Evolutionary conservation across 2,888 invertebrate species (phyloP).

Genomic region (Brachynemurus nebulosus): DNA sequence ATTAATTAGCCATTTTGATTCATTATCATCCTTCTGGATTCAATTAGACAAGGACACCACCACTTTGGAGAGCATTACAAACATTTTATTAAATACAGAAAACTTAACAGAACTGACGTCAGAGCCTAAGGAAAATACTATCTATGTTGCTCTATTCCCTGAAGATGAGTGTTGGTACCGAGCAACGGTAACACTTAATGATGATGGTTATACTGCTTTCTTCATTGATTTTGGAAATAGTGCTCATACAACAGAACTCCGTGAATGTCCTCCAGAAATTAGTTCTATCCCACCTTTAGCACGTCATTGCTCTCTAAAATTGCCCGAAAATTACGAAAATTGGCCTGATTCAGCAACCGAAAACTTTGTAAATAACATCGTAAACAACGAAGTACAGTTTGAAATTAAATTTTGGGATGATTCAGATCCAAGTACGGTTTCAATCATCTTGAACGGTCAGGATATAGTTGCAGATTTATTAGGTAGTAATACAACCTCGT

Average conservation of each 20-base stretch:
- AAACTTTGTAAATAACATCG: too few relatives aligned
- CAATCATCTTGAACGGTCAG: too few relatives aligned
- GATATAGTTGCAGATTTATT: too few relatives aligned
- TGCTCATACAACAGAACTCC: conserved; percentile 40
- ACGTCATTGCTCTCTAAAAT: conserved; percentile 44
- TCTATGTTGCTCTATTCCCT: conserved; percentile 50
- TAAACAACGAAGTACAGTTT: too few relatives aligned
- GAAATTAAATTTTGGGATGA: too few relatives aligned
- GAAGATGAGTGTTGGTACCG: conserved; percentile 54
- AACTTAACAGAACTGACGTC: conserved; percentile 37
- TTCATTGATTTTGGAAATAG: conserved; percentile 59
- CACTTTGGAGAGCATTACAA: conserved; percentile 43
- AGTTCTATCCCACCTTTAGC: conserved; percentile 43
- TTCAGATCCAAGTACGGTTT: too few relatives aligned
- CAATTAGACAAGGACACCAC: conserved; percentile 30
- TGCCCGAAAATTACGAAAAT: too few relatives aligned
- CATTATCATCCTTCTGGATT: conserved; percentile 25
- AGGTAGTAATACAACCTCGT: too few relatives aligned
- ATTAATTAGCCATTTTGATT: background rate
- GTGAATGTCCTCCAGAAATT: conserved; percentile 44
- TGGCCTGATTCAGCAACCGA: too few relatives aligned
- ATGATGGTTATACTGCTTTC: conserved; percentile 43
- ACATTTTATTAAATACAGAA: conserved; percentile 40
- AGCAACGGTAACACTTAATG: conserved; percentile 44
- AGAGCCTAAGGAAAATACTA: conserved; percentile 35